phyloP scores from a whole-genome alignment of 1,140 invertebrate genomes.

The Psilanteris sp. region DNA sequence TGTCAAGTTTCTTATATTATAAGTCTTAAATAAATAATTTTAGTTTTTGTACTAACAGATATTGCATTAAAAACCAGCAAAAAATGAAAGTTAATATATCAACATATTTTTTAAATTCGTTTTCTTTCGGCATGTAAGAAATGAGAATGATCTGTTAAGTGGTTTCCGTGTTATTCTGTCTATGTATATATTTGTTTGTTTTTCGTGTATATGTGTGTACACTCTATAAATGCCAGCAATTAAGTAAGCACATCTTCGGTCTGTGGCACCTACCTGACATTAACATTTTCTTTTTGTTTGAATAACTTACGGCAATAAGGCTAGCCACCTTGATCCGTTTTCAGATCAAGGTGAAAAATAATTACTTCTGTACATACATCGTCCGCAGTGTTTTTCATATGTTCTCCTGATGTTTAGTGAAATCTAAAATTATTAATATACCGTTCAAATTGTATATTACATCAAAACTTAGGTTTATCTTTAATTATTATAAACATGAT shows the following conservation, averaged over 20 bases:
- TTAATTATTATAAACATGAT: no score
- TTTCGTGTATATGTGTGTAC: slow-evolving; percentile 16
- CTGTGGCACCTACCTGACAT: slow-evolving; percentile 65
- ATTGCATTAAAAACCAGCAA: slow-evolving; percentile 37
- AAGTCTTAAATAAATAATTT: slow-evolving; percentile 49
- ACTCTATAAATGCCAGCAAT: slow-evolving; percentile 56
- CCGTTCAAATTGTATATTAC: slow-evolving; percentile 2
- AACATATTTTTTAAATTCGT: slow-evolving; percentile 34
- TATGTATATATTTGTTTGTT: slow-evolving; percentile 7
- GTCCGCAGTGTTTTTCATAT: slow-evolving; percentile 23
- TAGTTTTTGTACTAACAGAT: slow-evolving; percentile 47
- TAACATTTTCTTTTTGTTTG: slow-evolving; percentile 54
- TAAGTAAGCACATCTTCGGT: slow-evolving; percentile 64
- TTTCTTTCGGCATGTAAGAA: slow-evolving; percentile 41
- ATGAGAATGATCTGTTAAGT: slow-evolving; percentile 27
- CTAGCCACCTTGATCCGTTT: slow-evolving; percentile 63
- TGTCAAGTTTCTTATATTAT: slow-evolving; percentile 18
- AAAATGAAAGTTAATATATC: slow-evolving; percentile 11
- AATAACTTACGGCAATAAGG: slow-evolving; percentile 71
- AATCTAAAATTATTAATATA: slow-evolving; percentile 21
- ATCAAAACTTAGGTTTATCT: no score
- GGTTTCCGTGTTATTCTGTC: neutral
- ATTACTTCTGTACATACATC: slow-evolving; percentile 70
- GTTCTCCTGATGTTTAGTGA: slow-evolving; percentile 50
- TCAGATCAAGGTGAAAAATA: slow-evolving; percentile 66